phyloP scores from a whole-genome alignment of 1,140 invertebrate genomes.

The Charaxes varanes region DNA sequence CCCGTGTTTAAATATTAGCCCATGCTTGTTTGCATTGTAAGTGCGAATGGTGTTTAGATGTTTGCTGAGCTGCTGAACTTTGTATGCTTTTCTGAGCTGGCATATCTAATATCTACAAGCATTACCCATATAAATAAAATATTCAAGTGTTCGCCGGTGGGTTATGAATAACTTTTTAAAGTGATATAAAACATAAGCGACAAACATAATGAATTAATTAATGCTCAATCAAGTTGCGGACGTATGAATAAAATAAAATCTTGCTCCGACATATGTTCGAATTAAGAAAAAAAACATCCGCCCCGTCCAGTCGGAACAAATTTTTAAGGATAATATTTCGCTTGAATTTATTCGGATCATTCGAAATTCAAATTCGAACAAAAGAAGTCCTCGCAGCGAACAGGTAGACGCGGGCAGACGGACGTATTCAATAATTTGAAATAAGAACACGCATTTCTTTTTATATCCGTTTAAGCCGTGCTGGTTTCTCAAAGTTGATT shows the following conservation, averaged over 20 bases:
- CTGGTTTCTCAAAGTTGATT: too few relatives aligned
- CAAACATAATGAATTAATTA: too few relatives aligned
- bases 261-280: too few relatives aligned
- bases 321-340: conserved; percentile 35
- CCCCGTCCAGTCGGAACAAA: conserved; percentile 31
- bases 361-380: conserved; percentile 57
- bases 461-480: conserved; percentile 73
- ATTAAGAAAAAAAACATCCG: conserved; percentile 13
- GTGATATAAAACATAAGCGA: too few relatives aligned
- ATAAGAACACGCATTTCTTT: conserved; percentile 72
- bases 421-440: conserved; percentile 73
- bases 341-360: conserved; percentile 49
- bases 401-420: conserved; percentile 69
- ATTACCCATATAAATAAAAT: too few relatives aligned
- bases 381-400: conserved; percentile 43
- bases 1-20: conserved; percentile 65
- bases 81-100: conserved; percentile 41
- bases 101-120: conserved; percentile 60
- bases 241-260: too few relatives aligned
- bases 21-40: conserved; percentile 68
- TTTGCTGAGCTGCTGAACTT: conserved; percentile 63
- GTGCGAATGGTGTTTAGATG: conserved; percentile 70
- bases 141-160: too few relatives aligned
- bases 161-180: too few relatives aligned
- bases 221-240: too few relatives aligned